Percentiles rank a stretch among this genome's conserved stretches.
Conservation (phyloP, 2,888 invertebrate genomes). For the Melanophora roralis region DNA sequence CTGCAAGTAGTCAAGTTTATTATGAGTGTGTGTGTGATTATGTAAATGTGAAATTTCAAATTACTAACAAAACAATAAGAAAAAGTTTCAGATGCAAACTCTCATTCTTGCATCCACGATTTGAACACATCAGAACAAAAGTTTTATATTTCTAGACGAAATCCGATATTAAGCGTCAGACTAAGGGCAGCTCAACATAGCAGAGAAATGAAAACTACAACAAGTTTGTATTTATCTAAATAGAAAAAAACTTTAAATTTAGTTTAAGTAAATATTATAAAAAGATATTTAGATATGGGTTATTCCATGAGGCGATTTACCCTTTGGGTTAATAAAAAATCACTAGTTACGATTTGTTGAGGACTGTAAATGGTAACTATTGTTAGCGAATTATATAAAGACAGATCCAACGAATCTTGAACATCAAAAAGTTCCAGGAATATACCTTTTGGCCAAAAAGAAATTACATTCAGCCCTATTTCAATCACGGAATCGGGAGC, state of each 20-base stretch:
- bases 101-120: background rate
- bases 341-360: no score
- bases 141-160: slow-evolving; percentile 38
- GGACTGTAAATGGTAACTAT: no score
- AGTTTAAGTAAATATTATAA: background rate
- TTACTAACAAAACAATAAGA: background rate
- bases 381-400: no score
- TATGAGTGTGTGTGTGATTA: background rate
- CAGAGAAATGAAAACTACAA: background rate
- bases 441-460: no score
- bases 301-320: no score
- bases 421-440: no score
- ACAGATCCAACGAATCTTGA: no score
- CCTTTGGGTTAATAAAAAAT: no score
- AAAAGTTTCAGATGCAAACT: slow-evolving; percentile 11
- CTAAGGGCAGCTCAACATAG: slow-evolving; percentile 19
- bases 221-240: background rate
- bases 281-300: no score
- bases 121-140: background rate
- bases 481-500: no score
- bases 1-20: no score
- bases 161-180: background rate
- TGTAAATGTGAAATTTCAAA: slow-evolving; percentile 2
- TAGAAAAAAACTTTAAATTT: background rate
- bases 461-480: no score